phyloP scores from a whole-genome alignment of 2,113 vertebrate species.

The Hippopotamus amphibius region DNA sequence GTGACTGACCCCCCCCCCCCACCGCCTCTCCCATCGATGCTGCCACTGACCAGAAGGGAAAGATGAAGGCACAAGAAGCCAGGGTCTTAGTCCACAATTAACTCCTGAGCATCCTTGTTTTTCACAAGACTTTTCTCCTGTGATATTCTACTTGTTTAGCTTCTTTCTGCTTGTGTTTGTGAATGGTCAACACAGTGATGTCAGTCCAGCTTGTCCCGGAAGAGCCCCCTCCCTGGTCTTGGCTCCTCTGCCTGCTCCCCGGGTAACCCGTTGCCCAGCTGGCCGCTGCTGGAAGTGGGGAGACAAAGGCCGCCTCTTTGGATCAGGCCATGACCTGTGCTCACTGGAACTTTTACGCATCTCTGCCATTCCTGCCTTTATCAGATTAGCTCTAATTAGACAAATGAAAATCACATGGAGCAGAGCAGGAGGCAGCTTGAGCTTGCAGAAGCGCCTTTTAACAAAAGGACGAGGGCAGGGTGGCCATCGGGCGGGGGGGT shows the following conservation, averaged over 20 bases:
- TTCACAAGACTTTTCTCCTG: neutral
- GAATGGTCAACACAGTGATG: neutral
- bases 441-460: neutral
- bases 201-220: neutral
- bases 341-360: slow-evolving; percentile 70
- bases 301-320: slow-evolving; percentile 80
- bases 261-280: slow-evolving; percentile 66
- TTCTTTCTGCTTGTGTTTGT: neutral
- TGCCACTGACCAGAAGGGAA: neutral
- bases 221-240: neutral
- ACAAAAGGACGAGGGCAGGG: neutral
- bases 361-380: slow-evolving; percentile 85
- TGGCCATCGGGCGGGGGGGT: accelerated
- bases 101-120: neutral
- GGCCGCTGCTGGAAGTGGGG: neutral
- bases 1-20: too few species aligned
- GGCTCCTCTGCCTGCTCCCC: neutral
- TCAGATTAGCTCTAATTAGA: slow-evolving; percentile 88
- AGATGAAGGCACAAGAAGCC: too few species aligned
- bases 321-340: slow-evolving; percentile 77
- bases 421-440: neutral
- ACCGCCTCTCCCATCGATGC: neutral
- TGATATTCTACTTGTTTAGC: neutral
- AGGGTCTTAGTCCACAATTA: too few species aligned
- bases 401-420: slow-evolving; percentile 88